These are phyloP conservation scores for Neotoxoptera formosana DNA, from an alignment of 1,140 invertebrate species.

Conservation along the genomic window DNA sequence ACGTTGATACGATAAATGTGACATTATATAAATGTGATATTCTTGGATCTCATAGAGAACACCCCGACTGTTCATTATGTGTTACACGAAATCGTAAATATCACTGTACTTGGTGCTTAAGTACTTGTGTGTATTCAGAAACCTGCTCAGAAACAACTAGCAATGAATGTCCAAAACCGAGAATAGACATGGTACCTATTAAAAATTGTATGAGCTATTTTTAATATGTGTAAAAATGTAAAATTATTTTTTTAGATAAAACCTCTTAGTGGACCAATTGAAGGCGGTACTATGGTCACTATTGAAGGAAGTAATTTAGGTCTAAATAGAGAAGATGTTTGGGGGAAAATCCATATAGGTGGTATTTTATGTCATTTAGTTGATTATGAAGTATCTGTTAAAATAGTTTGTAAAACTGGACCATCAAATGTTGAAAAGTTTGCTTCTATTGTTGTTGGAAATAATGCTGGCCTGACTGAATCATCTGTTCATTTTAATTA, in stretches of 20 bases:
- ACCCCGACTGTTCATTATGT: conserved; percentile 93
- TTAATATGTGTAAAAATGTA: neutral
- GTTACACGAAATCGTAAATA: conserved; percentile 87
- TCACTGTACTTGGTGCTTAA: conserved; percentile 91
- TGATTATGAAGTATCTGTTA: conserved; percentile 90
- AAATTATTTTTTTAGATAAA: conserved; percentile 75
- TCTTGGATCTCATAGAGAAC: conserved; percentile 87
- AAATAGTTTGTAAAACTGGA: conserved; percentile 87
- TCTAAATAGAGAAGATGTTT: conserved; percentile 86
- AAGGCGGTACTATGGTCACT: conserved; percentile 94
- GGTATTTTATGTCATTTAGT: conserved; percentile 87
- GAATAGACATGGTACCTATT: conserved; percentile 82
- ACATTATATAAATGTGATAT: conserved; percentile 95
- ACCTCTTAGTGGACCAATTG: conserved; percentile 91
- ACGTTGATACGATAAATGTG: conserved; percentile 88
- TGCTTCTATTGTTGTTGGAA: conserved; percentile 86
- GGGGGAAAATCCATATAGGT: conserved; percentile 90
- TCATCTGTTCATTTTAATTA: conserved; percentile 90
- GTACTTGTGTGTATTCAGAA: conserved; percentile 84
- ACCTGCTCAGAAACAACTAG: conserved; percentile 77
- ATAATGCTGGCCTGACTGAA: conserved; percentile 86
- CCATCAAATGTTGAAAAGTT: conserved; percentile 75
- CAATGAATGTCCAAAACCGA: conserved; percentile 87
- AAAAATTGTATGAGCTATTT: neutral
- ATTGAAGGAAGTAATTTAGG: conserved; percentile 97